Evolutionary conservation across 2,113 vertebrate species (phyloP).

Genomic region (Hemiscyllium ocellatum): DNA sequence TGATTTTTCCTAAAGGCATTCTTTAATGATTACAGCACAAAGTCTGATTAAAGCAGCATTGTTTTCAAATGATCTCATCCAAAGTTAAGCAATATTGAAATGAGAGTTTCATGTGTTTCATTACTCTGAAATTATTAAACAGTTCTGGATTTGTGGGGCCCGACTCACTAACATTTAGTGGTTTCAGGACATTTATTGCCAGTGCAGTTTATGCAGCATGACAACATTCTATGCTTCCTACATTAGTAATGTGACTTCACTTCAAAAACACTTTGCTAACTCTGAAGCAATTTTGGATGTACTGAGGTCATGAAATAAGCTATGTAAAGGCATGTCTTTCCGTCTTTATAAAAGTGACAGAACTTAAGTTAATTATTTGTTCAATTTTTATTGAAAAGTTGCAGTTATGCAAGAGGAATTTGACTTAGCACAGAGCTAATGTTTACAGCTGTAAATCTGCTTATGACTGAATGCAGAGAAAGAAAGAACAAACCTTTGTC

Average conservation of each 20-base stretch:
- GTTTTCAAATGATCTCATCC: conserved; percentile 38
- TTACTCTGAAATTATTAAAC: conserved; percentile 28
- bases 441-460: background rate
- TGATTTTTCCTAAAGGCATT: conserved; percentile 38
- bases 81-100: background rate
- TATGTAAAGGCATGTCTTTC: background rate
- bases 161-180: background rate
- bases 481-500: background rate
- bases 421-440: background rate
- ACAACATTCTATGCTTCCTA: background rate
- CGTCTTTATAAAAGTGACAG: background rate
- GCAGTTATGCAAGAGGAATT: background rate
- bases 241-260: background rate
- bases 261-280: background rate
- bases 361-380: background rate
- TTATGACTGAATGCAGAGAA: background rate
- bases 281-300: background rate
- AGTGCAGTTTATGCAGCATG: background rate
- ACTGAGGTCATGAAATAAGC: background rate
- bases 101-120: conserved; percentile 7
- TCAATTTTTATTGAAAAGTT: background rate
- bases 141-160: background rate
- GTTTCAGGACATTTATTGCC: background rate
- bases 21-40: conserved; percentile 20
- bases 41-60: conserved; percentile 38